These are phyloP conservation scores for Chaetogeoica ovagalla DNA, from an alignment of 2,888 invertebrate species.

Conservation along the genomic window DNA sequence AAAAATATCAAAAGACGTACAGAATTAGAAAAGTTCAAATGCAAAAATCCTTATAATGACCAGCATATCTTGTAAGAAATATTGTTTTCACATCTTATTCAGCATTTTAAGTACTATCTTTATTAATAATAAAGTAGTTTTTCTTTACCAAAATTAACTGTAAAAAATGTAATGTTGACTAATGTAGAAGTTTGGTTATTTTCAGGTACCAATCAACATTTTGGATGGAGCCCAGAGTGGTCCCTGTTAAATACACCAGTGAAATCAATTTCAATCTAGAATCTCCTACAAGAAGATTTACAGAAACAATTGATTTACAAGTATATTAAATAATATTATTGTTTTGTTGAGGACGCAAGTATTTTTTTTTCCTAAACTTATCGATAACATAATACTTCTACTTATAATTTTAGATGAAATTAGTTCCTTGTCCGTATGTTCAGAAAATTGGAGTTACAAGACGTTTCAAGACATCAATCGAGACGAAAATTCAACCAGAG, in stretches of 20 bases:
- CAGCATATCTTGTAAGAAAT: neutral
- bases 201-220: conserved; percentile 49
- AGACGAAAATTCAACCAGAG: conserved; percentile 34
- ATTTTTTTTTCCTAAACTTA: neutral
- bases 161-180: neutral
- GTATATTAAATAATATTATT: neutral
- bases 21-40: neutral
- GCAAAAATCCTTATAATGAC: neutral
- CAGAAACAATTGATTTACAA: conserved; percentile 49
- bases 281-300: conserved; percentile 34
- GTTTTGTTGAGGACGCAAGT: neutral
- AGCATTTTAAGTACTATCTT: neutral
- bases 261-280: conserved; percentile 45
- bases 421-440: conserved; percentile 49
- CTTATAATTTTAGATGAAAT: conserved; percentile 43
- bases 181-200: neutral
- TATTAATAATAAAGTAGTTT: neutral
- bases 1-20: neutral
- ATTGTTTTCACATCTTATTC: neutral
- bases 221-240: conserved; percentile 47
- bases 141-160: no score
- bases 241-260: conserved; percentile 49
- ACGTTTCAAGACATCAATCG: conserved; percentile 44
- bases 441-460: conserved; percentile 38
- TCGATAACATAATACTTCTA: neutral